Percentiles rank a stretch among this genome's conserved stretches.
Evolutionary conservation across 2,888 invertebrate species (phyloP).

Genomic region (Thalpophila matura): DNA sequence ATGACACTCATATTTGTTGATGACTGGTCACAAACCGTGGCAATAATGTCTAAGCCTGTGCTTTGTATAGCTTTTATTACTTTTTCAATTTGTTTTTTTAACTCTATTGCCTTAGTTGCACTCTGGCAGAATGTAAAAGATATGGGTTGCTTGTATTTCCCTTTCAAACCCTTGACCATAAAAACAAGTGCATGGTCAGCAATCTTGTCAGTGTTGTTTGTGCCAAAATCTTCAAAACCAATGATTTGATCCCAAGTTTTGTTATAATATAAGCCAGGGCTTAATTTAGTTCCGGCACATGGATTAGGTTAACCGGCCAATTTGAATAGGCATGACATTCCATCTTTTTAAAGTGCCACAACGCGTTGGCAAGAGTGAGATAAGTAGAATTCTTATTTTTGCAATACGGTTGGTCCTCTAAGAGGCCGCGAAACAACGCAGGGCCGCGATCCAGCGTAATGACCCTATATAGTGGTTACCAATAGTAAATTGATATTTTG

Average conservation of each 20-base stretch:
- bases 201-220: background rate
- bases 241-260: constrained; percentile 1
- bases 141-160: constrained; percentile 2
- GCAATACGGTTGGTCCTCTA: no score
- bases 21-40: constrained; percentile 1
- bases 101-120: background rate
- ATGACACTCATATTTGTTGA: constrained; percentile 5
- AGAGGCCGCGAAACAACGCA: no score
- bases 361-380: no score
- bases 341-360: no score
- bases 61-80: background rate
- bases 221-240: constrained; percentile 3
- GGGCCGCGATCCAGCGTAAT: no score
- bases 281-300: no score
- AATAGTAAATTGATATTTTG: no score
- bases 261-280: background rate
- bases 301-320: no score
- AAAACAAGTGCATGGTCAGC: constrained; percentile 6
- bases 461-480: background rate
- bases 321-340: no score
- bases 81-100: background rate
- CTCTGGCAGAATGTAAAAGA: constrained; percentile 4
- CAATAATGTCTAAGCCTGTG: background rate
- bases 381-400: no score
- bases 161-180: constrained; percentile 9